Evolutionary conservation across 2,797 vertebrate genomes (phyloP).

Genomic region (Muscicapa comitata): DNA sequence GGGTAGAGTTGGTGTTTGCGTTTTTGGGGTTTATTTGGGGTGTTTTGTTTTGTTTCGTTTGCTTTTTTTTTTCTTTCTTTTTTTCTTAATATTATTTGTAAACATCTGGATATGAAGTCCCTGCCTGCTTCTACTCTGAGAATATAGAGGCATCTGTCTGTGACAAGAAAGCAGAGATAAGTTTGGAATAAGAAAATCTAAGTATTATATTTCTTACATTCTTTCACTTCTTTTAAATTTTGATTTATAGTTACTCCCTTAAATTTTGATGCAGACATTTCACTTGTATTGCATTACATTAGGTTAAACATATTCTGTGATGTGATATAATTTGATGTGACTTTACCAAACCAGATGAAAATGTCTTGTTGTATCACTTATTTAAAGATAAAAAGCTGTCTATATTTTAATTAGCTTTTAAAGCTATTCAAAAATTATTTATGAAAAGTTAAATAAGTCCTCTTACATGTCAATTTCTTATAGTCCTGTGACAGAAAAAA

Average conservation of each 20-base stretch:
- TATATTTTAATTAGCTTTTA: neutral
- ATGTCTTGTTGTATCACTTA: neutral
- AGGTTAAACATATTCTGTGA: neutral
- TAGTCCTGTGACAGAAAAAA: neutral
- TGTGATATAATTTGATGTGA: slow-evolving; percentile 21
- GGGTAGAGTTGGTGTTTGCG: neutral
- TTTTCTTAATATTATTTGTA: neutral
- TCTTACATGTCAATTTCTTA: neutral
- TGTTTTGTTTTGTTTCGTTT: neutral
- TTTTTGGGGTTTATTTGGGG: neutral
- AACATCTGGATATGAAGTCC: neutral
- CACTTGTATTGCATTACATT: neutral
- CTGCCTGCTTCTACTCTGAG: neutral
- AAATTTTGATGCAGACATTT: neutral
- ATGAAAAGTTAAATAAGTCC: neutral
- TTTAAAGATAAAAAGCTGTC: neutral
- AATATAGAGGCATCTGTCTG: neutral
- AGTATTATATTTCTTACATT: neutral
- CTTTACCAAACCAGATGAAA: slow-evolving; percentile 23
- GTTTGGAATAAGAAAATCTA: neutral
- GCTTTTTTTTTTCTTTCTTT: too few species aligned
- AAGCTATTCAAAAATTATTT: neutral
- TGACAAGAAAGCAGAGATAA: neutral
- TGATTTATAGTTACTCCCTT: neutral
- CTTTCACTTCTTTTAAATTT: neutral